These are phyloP conservation scores for Athetis lepigone DNA, from an alignment of 2,888 invertebrate species.

Conservation along the genomic window DNA sequence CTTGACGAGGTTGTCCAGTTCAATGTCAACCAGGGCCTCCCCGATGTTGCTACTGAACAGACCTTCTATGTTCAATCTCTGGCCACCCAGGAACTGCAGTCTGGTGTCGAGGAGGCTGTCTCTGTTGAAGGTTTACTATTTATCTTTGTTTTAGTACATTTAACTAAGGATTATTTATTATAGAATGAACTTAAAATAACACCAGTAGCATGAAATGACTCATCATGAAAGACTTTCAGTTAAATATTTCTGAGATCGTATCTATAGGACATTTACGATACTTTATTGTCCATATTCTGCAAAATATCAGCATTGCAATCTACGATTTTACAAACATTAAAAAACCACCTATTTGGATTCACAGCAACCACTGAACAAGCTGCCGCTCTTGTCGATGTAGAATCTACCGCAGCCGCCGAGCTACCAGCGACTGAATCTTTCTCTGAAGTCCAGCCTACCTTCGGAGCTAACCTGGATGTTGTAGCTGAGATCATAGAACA, in stretches of 20 bases:
- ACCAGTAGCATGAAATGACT: neutral
- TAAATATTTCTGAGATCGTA: too few relatives aligned
- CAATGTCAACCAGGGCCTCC: slow-evolving; percentile 76
- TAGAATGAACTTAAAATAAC: neutral
- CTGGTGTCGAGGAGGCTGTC: slow-evolving; percentile 43
- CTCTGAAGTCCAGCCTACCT: slow-evolving; percentile 38
- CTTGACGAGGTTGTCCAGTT: slow-evolving; percentile 69
- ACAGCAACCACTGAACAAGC: slow-evolving; percentile 58
- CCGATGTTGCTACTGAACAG: slow-evolving; percentile 78
- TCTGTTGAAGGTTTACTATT: slow-evolving; percentile 58
- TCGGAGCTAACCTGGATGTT: slow-evolving; percentile 36
- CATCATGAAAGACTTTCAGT: too few relatives aligned
- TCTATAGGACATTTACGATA: too few relatives aligned
- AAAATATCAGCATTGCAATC: too few relatives aligned
- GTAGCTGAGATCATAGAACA: slow-evolving; percentile 39
- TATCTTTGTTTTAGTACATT: neutral
- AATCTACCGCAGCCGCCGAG: slow-evolving; percentile 42
- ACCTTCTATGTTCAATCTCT: slow-evolving; percentile 69
- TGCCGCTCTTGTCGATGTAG: slow-evolving; percentile 49
- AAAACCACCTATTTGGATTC: neutral
- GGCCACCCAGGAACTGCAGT: slow-evolving; percentile 54
- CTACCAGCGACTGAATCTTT: slow-evolving; percentile 53
- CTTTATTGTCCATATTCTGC: too few relatives aligned
- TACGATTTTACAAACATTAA: neutral
- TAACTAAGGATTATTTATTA: neutral